Percentiles rank a stretch among this genome's conserved stretches.
These are phyloP conservation scores for Andricus curvator DNA, from an alignment of 2,888 invertebrate genomes.

Conservation along the genomic window DNA sequence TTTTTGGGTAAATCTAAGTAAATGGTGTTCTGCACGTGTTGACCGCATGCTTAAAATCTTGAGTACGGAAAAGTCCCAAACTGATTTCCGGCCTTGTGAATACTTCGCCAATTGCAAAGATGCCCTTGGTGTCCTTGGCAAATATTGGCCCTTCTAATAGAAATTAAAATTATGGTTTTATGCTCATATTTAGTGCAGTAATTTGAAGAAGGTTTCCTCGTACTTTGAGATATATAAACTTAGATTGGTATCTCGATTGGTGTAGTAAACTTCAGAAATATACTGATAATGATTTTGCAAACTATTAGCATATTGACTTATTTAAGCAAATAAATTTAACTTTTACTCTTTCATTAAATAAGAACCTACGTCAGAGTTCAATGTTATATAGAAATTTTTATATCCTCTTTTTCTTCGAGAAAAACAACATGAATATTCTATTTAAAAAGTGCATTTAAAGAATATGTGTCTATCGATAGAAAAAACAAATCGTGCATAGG, in stretches of 20 bases:
- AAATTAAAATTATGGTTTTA: not conserved
- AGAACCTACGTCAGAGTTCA: not conserved
- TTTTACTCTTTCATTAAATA: not conserved
- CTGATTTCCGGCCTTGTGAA: slow-evolving; percentile 12
- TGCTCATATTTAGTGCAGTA: not conserved
- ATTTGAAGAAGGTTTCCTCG: not conserved
- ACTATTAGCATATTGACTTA: no score
- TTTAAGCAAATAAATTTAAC: no score
- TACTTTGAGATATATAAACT: not conserved
- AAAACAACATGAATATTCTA: not conserved
- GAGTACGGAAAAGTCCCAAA: not conserved
- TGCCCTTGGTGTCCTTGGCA: not conserved
- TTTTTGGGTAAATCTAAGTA: slow-evolving; percentile 34
- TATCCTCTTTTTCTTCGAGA: not conserved
- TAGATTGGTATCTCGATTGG: not conserved
- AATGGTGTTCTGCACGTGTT: slow-evolving; percentile 57
- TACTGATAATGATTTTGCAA: not conserved
- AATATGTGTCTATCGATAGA: not conserved
- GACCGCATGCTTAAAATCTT: slow-evolving; percentile 56
- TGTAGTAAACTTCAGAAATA: not conserved
- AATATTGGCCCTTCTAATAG: not conserved
- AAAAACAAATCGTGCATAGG: not conserved
- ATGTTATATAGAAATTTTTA: not conserved
- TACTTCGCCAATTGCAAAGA: not conserved
- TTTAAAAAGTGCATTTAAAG: not conserved